Percentiles rank a stretch among this genome's conserved stretches.
These are phyloP conservation scores for Lacerta viridis DNA, from an alignment of 2,797 vertebrate genomes.

Conservation along the genomic window DNA sequence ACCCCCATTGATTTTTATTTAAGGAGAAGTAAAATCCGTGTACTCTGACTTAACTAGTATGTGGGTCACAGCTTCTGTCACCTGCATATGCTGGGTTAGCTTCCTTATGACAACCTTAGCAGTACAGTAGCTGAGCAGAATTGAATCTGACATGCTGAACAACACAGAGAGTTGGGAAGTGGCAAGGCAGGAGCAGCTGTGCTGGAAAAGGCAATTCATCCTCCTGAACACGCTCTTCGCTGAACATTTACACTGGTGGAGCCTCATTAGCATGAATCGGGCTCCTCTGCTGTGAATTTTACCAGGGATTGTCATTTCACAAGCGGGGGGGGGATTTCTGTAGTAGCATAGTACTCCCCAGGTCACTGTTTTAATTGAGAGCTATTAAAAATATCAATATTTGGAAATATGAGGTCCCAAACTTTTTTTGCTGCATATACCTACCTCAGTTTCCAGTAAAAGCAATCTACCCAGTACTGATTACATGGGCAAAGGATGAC, in stretches of 20 bases:
- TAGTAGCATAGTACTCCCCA: not conserved
- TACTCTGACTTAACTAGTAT: conserved; percentile 30
- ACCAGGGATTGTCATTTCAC: conserved; percentile 4
- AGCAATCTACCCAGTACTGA: not conserved
- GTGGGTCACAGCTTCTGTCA: conserved; percentile 38
- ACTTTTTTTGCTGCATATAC: not conserved
- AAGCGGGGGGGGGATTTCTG: not conserved
- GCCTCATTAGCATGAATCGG: conserved; percentile 9
- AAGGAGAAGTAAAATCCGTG: conserved; percentile 23
- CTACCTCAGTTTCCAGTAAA: not conserved
- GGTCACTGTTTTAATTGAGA: conserved; percentile 5
- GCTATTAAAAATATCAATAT: not conserved
- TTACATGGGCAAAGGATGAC: not conserved
- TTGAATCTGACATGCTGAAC: not conserved
- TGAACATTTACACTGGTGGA: not conserved
- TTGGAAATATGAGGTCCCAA: not conserved
- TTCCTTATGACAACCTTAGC: conserved; percentile 37
- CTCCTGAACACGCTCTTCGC: not conserved
- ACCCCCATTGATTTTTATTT: conserved; percentile 32
- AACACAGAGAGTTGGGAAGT: conserved; percentile 20
- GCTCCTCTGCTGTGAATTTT: not conserved
- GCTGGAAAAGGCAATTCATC: not conserved
- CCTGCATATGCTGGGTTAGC: not conserved
- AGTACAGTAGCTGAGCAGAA: conserved; percentile 28
- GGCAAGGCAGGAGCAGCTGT: not conserved